Evolutionary conservation across 2,888 invertebrate species (phyloP), one percentile per base, ranked within the genome.

Genomic region (Drosophila setosimentum): DNA sequence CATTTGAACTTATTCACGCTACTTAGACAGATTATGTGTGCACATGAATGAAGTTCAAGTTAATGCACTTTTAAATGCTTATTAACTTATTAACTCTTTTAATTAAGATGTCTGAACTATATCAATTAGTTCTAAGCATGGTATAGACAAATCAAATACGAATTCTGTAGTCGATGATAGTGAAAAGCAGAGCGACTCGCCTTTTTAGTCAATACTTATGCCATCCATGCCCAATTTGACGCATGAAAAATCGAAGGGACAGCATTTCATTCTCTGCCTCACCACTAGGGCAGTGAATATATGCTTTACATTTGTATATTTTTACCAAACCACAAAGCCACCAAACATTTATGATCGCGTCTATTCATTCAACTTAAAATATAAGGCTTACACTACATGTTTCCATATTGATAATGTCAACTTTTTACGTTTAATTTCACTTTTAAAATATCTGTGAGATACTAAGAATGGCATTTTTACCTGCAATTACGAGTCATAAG

Each of bases 1-100:
- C 29, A 65, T 68, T 81, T 68, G 59, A 60, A 45, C 27, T 27
- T 48, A 62, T 73, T 73, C 71, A 76, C 67, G 69, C 37, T 59
- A 71, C 68, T 79, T 69, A 64, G 54, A 35, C 57, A 42, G 45
- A 69, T 73, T 55, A 57, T 32, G 48, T 51, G 33, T 58, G 27
- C 49, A 54, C 45, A 65, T 50, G 40, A 61, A 53, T 49, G 32
- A 8, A 66, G 61, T 58, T 51, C 18, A 51, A 58, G 49, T 37
- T 70, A 51, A 64, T 76, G 54, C 50, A 49, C 21, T 48, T 60
- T 66, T 53, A 55, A 54, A 53, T 64, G 21, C 27, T 32, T 37
- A 48, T n/a, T n/a, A n/a, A n/a, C n/a, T n/a, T n/a, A n/a, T n/a
- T 13, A 27, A 27, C 37, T 13, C 24, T 57, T 48, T 55, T 45